phyloP scores from a whole-genome alignment of 2,888 invertebrate species.

The Tineola bisselliella region DNA sequence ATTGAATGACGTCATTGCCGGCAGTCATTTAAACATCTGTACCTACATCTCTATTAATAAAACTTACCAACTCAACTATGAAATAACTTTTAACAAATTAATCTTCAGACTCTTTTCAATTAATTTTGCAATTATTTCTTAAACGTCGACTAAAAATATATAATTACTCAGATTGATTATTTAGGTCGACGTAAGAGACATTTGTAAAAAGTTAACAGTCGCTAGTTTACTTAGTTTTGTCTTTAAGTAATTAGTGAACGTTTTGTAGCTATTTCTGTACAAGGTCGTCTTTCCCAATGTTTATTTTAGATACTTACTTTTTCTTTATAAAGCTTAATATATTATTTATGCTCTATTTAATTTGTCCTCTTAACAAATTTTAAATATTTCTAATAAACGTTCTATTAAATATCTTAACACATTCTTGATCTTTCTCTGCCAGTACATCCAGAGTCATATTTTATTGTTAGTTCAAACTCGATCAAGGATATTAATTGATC shows the following conservation, averaged over 20 bases:
- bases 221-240: not conserved
- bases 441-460: too few species aligned
- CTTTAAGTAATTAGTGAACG: not conserved
- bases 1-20: too few species aligned
- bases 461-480: too few species aligned
- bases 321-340: not conserved
- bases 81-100: not conserved
- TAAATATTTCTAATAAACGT: too few species aligned
- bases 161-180: not conserved
- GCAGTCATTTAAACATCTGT: too few species aligned
- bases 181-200: not conserved
- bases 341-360: too few species aligned
- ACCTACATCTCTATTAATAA: too few species aligned
- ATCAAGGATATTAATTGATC: not conserved
- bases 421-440: too few species aligned
- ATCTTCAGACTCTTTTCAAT: not conserved
- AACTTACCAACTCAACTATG: too few species aligned
- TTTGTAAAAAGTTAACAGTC: not conserved
- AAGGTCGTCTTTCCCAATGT: not conserved
- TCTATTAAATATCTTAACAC: too few species aligned
- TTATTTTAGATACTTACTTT: not conserved
- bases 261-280: not conserved
- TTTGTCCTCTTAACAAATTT: too few species aligned
- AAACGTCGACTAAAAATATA: not conserved
- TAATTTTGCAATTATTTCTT: conserved; percentile 5